Evolutionary conservation across 2,797 vertebrate genomes (phyloP).

Genomic region (Acanthurus lineatus): DNA sequence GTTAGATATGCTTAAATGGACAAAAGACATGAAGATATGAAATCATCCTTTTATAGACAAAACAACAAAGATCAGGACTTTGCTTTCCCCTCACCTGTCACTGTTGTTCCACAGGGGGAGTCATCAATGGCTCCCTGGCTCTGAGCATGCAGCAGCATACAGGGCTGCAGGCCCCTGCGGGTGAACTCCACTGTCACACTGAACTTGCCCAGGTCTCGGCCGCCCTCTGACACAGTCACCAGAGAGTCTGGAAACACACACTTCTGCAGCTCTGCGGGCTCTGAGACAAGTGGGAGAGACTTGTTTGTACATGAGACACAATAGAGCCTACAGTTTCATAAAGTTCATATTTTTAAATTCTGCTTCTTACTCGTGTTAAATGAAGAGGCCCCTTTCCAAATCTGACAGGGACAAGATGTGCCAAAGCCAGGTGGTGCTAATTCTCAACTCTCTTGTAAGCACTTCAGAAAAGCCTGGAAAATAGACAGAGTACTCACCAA

Average conservation of each 20-base stretch:
- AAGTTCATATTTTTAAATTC: neutral
- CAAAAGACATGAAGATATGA: neutral
- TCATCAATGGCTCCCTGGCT: constrained; percentile 84
- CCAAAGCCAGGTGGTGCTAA: constrained; percentile 51
- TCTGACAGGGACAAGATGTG: constrained; percentile 4
- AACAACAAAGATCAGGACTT: neutral
- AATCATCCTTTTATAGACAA: neutral
- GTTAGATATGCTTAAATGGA: constrained; percentile 87
- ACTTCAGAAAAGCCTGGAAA: neutral
- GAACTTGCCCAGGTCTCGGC: constrained; percentile 86
- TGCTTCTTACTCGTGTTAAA: too few relatives aligned
- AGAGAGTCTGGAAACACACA: constrained; percentile 90
- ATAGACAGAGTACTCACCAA: constrained; percentile 69
- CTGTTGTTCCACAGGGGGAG: constrained; percentile 85
- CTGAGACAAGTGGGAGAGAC: constrained; percentile 53
- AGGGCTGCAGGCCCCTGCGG: constrained; percentile 73
- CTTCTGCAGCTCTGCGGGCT: constrained; percentile 81
- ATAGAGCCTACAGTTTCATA: neutral
- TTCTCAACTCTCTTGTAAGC: neutral
- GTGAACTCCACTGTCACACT: constrained; percentile 82
- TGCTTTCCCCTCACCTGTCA: constrained; percentile 84
- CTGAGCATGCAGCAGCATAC: constrained; percentile 86
- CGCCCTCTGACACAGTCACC: constrained; percentile 81
- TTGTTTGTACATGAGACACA: neutral
- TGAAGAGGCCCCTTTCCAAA: too few relatives aligned